Evolutionary conservation across 2,797 vertebrate species (phyloP), one percentile per base, ranked within the genome.

Genomic region (Falco biarmicus): DNA sequence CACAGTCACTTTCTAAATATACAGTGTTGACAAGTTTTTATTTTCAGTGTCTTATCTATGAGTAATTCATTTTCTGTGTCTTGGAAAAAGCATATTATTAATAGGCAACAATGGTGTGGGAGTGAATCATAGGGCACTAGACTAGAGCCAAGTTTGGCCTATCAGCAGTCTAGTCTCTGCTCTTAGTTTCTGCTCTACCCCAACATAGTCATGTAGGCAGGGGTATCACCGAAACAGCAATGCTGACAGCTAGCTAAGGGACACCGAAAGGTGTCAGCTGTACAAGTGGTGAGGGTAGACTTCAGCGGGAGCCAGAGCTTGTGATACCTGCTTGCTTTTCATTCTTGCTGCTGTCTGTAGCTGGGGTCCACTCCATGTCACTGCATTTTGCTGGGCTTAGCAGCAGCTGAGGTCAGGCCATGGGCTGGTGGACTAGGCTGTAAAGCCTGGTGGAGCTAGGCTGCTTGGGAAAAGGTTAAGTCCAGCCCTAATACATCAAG

Each of bases 1-100:
- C 71, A 87, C 65, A 85, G 78, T 37, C 90, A 61, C 61, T 85
- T 94, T 95, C 95, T 93, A 95, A 94, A 94, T 92, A 95, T 95
- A 95, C 65, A 41, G 41, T 15, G 41, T 60, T 94, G 90, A 94
- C 84, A 95, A 85, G 84, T 92, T 76, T 95, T 95, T 82, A 91
- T 90, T 94, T 96, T 91, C 86, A 93, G 73, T 71, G 90, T 83
- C 80, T 92, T 95, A 87, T 96, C 96, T 90, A 90, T 91, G 90
- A 93, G 73, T 95, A 96, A 96, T 95, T 96, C 71, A 89, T 97
- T 94, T 96, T 94, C 81, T 93, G 64, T 66, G 84, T 94, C 93
- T 96, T 96, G 95, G 71, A 94, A 96, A 96, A 97, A 77, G 28
- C 19, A 11, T 89, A 92, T 89, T 78, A 84, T 89, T 96, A 97